Percentiles rank a stretch among this genome's conserved stretches.
Conservation (phyloP, 2,113 vertebrate species). For the Leptobrachium leishanense region DNA sequence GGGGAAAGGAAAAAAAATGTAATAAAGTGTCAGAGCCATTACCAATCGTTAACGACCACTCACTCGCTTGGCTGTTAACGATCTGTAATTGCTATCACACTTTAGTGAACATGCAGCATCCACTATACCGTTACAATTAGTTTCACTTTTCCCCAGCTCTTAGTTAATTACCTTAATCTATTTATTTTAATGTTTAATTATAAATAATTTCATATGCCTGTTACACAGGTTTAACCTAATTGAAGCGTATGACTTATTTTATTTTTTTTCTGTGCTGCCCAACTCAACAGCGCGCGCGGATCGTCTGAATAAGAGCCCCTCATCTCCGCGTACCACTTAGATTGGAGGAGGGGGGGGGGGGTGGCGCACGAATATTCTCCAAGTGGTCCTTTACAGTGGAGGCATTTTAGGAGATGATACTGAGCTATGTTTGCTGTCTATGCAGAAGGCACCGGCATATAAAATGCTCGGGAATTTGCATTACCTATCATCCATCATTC, state of each 20-base stretch:
- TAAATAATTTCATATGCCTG: conserved; percentile 40
- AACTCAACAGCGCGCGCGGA: neutral
- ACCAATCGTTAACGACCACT: conserved; percentile 37
- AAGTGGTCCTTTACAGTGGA: conserved; percentile 72
- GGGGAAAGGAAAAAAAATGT: neutral
- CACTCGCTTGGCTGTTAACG: conserved; percentile 30
- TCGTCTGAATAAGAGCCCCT: conserved; percentile 58
- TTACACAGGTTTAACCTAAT: conserved; percentile 48
- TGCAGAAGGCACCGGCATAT: conserved; percentile 87
- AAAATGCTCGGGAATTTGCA: conserved; percentile 99
- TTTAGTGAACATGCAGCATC: conserved; percentile 27
- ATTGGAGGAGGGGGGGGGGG: neutral
- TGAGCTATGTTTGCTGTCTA: conserved; percentile 91
- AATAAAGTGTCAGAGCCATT: conserved; percentile 35
- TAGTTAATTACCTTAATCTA: conserved; percentile 71
- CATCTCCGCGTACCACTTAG: conserved; percentile 55
- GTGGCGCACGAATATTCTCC: conserved; percentile 44
- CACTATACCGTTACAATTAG: conserved; percentile 38
- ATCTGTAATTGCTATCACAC: conserved; percentile 40
- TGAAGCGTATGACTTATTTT: conserved; percentile 53
- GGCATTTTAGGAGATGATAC: conserved; percentile 91
- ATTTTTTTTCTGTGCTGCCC: neutral
- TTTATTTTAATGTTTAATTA: conserved; percentile 66
- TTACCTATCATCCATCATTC: conserved; percentile 96
- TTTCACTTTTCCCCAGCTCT: conserved; percentile 67